Evolutionary conservation across 2,113 vertebrate genomes (phyloP).

Genomic region (Myodes glareolus): DNA sequence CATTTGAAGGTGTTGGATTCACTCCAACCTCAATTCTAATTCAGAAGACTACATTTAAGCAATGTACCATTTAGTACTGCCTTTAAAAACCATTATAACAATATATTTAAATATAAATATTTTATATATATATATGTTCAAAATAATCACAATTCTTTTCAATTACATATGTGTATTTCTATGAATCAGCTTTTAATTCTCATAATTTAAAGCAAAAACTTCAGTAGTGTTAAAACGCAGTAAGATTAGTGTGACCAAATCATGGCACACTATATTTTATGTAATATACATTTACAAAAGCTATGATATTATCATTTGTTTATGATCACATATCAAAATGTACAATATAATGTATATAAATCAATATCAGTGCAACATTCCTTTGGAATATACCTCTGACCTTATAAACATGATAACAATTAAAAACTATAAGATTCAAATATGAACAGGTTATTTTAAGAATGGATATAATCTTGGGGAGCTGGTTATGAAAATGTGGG

Average conservation of each 20-base stretch:
- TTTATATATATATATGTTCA: not conserved
- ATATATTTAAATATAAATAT: not conserved
- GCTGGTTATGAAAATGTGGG: not conserved
- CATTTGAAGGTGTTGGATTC: constrained; percentile 51
- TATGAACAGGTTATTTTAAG: not conserved
- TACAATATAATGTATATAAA: not conserved
- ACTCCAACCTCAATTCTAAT: constrained; percentile 53
- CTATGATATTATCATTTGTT: not conserved
- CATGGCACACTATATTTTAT: not conserved
- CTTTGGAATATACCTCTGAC: not conserved
- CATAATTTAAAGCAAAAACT: not conserved
- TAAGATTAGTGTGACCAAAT: not conserved
- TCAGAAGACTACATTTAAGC: constrained; percentile 23
- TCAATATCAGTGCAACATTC: not conserved
- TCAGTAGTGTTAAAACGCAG: not conserved
- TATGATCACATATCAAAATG: not conserved
- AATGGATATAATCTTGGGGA: not conserved
- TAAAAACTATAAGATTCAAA: not conserved
- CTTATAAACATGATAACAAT: not conserved
- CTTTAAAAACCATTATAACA: not conserved
- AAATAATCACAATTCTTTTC: constrained; percentile 14
- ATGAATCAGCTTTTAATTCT: not conserved
- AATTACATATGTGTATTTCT: not conserved
- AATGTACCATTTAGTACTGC: constrained; percentile 29
- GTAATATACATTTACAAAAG: not conserved